Conservation (phyloP, 2,113 vertebrate genomes). For the Rhinoptilus africanus region DNA sequence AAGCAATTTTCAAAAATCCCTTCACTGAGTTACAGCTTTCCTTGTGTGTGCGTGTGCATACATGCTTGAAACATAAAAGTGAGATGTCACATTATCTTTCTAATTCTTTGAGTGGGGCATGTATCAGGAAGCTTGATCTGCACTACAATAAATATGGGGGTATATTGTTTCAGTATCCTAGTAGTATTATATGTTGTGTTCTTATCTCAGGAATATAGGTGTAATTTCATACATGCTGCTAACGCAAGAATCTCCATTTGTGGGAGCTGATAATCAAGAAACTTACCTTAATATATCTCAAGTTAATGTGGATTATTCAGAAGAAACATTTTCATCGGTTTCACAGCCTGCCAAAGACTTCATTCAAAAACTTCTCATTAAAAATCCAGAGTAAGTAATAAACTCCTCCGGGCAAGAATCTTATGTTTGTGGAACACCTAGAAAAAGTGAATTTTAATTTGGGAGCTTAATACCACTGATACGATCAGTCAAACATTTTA, state of each 20-base stretch:
- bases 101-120: neutral
- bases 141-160: neutral
- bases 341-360: conserved; percentile 92
- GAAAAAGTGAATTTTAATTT: neutral
- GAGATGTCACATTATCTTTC: neutral
- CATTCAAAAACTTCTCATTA: conserved; percentile 89
- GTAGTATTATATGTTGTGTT: neutral
- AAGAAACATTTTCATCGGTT: conserved; percentile 84
- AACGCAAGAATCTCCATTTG: conserved; percentile 92
- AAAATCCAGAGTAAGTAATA: conserved; percentile 90
- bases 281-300: conserved; percentile 97
- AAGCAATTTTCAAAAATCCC: neutral
- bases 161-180: neutral
- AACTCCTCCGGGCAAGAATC: neutral
- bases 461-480: neutral
- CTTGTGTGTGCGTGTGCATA: neutral
- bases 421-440: neutral
- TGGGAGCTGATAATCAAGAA: conserved; percentile 91
- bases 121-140: neutral
- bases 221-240: conserved; percentile 95
- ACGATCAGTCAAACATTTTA: neutral
- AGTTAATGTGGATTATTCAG: conserved; percentile 93
- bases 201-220: conserved; percentile 86
- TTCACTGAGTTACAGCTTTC: neutral
- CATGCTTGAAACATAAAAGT: neutral